Percentiles rank a stretch among this genome's conserved stretches.
These are phyloP conservation scores for Conomelus anceps DNA, from an alignment of 2,888 invertebrate genomes.

Conservation along the genomic window DNA sequence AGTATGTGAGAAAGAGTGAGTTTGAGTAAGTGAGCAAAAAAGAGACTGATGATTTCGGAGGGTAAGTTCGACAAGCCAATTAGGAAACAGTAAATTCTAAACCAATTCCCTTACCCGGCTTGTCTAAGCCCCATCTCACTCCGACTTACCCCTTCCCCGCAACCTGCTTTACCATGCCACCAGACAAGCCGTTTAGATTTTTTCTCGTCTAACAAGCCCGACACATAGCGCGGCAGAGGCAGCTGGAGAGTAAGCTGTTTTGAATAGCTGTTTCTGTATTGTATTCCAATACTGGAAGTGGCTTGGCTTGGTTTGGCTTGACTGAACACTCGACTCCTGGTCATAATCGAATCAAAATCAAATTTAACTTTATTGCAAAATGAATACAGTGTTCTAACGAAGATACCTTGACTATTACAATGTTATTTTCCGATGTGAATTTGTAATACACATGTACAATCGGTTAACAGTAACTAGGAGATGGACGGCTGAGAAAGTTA, in stretches of 20 bases:
- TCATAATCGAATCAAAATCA: too few species aligned
- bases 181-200: not conserved
- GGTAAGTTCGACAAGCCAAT: not conserved
- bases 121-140: constrained; percentile 2
- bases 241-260: not conserved
- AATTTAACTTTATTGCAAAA: too few species aligned
- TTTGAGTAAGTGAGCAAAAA: not conserved
- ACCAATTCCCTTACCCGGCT: not conserved
- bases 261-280: not conserved
- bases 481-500: too few species aligned
- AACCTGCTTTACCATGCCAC: not conserved
- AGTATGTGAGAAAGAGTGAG: not conserved
- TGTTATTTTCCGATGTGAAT: too few species aligned
- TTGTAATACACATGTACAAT: too few species aligned
- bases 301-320: too few species aligned
- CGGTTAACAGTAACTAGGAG: too few species aligned
- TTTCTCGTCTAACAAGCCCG: not conserved
- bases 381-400: too few species aligned
- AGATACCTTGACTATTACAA: too few species aligned
- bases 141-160: not conserved
- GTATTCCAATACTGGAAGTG: too few species aligned
- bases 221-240: not conserved
- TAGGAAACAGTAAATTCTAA: not conserved
- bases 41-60: not conserved
- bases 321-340: not conserved